Conservation (phyloP, 1,140 invertebrate genomes). For the Idris sp. region DNA sequence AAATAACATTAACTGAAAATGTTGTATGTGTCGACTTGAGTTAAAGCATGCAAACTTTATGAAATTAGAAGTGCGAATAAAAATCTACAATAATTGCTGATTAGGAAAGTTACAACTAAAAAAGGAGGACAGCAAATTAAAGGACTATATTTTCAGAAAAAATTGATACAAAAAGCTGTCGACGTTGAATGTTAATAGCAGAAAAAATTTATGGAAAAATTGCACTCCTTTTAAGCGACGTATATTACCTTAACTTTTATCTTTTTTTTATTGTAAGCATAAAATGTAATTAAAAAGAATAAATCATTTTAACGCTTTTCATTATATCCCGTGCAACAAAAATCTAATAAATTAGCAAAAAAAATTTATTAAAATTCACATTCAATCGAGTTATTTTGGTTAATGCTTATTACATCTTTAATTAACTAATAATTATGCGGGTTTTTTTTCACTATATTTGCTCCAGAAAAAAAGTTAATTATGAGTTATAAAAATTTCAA, state of each 20-base stretch:
- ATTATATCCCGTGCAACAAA: neutral
- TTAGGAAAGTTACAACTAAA: neutral
- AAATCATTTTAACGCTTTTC: neutral
- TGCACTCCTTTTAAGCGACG: neutral
- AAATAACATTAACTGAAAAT: constrained; percentile 4
- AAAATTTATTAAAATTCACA: too few relatives aligned
- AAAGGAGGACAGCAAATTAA: neutral
- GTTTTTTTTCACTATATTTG: too few relatives aligned
- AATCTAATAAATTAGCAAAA: too few relatives aligned
- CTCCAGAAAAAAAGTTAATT: too few relatives aligned
- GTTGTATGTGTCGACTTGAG: neutral
- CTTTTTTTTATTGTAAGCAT: neutral
- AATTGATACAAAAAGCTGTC: neutral
- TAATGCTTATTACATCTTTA: too few relatives aligned
- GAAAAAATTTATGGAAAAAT: constrained; percentile 5
- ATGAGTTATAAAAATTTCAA: too few relatives aligned
- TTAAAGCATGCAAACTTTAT: constrained; percentile 1
- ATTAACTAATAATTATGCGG: too few relatives aligned
- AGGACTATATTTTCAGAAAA: too few relatives aligned
- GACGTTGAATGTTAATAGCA: neutral
- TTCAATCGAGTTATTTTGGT: too few relatives aligned
- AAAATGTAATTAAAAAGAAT: neutral
- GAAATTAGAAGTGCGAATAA: neutral
- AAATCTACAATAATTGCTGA: neutral
- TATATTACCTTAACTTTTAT: neutral